Base-by-base conservation (phyloP, 2,888 invertebrate species). In the Hirtodrosophila confusa region DNA sequence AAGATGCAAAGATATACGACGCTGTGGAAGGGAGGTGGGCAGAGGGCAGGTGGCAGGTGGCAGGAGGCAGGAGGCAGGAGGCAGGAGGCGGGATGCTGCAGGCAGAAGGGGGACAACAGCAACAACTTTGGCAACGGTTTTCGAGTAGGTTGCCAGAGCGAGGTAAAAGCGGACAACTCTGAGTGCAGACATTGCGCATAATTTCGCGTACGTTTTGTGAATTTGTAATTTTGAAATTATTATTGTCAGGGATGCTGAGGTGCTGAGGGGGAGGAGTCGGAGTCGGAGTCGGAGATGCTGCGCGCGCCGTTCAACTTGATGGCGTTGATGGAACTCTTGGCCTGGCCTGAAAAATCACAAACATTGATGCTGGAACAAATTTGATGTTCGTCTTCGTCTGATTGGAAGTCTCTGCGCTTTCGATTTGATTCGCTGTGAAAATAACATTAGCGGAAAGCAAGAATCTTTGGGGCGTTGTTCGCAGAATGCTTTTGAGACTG, bases 121-220 rank as follows among this genome's bases (percentile, higher is more conserved):
- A 51, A 55, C 63, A 50, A 63, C 56, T 65, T 60, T 62, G 53
- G 47, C 53, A 54, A 55, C 54, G 39, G 50, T 56, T 50, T 56
- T 56, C 24, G 47, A 50, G 55, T 51, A 53, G 70, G 50, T 35
- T 48, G 45, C 33, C 45, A 44, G 41, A 60, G 54, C 39, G 33
- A 27, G 45, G 54, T 39, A 48, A 56, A 37, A 35, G 36, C 55
- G 29, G 51, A 58, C 29, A 40, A 17, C 17, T 17, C 41, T 57
- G 63, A 76, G 69, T 67, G 69, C 80, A 86, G 80, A 82, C 84
- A 83, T 79, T 87, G 69, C 77, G 86, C 80, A 87, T 88, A 87
- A 87, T 85, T 88, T 88, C 83, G 86, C 79, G 86, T 83, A 89
- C 88, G 88, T 88, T 89, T 87, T 88, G 84, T 89, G 89, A 89